Percentiles rank a stretch among this genome's conserved stretches.
phyloP scores from a whole-genome alignment of 64 coral and sea anemone species.

The Actinia equina region DNA sequence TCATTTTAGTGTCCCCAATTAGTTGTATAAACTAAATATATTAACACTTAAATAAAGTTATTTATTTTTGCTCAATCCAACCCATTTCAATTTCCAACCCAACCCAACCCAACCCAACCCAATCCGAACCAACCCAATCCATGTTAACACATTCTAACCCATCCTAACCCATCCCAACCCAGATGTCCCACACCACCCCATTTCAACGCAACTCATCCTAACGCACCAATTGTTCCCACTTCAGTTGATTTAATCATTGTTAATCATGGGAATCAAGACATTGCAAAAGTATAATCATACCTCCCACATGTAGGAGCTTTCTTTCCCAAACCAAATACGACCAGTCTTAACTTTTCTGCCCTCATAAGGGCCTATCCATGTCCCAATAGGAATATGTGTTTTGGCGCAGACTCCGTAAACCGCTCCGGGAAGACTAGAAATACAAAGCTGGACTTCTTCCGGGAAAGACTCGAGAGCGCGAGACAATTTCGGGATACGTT shows the following conservation, averaged over 20 bases:
- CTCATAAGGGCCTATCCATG: conserved; percentile 81
- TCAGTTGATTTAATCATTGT: not conserved
- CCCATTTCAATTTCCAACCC: no score
- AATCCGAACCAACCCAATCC: no score
- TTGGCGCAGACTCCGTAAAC: conserved; percentile 52
- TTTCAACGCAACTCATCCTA: no score
- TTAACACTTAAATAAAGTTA: no score
- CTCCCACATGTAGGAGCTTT: conserved; percentile 63
- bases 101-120: no score
- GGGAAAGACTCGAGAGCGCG: conserved; percentile 68
- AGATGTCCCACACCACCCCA: no score
- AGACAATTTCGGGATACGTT: not conserved
- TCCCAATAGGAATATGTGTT: conserved; percentile 53
- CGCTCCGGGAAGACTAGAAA: conserved; percentile 62
- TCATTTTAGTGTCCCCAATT: no score
- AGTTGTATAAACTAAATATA: no score
- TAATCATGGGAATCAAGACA: not conserved
- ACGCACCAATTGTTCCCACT: not conserved
- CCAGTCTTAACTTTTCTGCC: conserved; percentile 24
- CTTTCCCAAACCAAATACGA: conserved; percentile 6
- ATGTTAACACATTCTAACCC: not conserved
- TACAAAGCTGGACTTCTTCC: conserved; percentile 58
- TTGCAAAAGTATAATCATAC: conserved; percentile 10
- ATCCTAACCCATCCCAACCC: not conserved
- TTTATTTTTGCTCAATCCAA: no score